Evolutionary conservation across 2,888 invertebrate species (phyloP), one percentile per base, ranked within the genome.

Genomic region (Nematopogon swammerdamellus): DNA sequence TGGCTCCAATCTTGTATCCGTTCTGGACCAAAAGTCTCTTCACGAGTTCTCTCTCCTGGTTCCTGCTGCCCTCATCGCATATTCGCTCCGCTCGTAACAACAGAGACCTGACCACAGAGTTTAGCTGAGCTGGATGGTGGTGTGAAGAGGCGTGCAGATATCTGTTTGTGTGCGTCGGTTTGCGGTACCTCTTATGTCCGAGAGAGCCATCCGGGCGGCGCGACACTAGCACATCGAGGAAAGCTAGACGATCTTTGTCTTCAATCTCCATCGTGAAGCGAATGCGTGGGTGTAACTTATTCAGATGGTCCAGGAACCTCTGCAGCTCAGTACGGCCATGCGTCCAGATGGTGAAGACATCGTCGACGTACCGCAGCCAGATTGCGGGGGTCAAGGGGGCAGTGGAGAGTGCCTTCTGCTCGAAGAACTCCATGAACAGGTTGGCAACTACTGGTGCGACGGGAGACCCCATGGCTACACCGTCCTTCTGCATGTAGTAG

Each of bases 381-480:
- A 45, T 19, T n/a, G 36, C 20, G 1, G 52, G 54, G 49, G 49
- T 46, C 3, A 42, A 19, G 11, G 52, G 44, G 10, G 49, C 47
- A 4, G 46, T 20, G 11, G 48, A n/a, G 1, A 57, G 45, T 6
- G 54, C 51, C 47, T 43, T 10, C 36, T 52, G 18, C 49, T 57
- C 54, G n/a, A 58, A 50, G 8, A 50, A 10, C 14, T 51, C 50
- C 54, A 57, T 55, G 43, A 52, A 56, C 42, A 55, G 30, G 19
- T 51, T 51, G 25, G 55, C 52, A 5, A 57, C 47, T 2, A 51
- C 49, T 6, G 55, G 53, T 36, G 52, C 49, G 14, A 57, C 50
- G n/a, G 58, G 54, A n/a, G 49, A 53, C 1, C 55, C 55, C 53
- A 57, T 56, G 8, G 56, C 55, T 18, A 52, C 53, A 10, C 53